A percentile compares a stretch with the other conserved stretches of the same genome.
Conservation (phyloP, 2,888 invertebrate species). For the Dioctria linearis region DNA sequence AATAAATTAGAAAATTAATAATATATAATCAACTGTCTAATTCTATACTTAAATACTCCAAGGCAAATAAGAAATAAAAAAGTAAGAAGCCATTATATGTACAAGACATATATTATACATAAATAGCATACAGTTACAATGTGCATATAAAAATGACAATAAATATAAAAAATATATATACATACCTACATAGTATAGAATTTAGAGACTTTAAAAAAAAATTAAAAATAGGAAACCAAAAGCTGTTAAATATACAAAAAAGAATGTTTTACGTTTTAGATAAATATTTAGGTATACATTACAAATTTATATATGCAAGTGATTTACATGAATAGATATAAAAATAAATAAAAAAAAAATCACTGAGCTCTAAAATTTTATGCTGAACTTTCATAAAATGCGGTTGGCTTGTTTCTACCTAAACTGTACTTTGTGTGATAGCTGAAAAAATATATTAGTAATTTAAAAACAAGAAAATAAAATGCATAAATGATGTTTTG, state of each 20-base stretch:
- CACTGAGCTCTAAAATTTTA: conserved; percentile 6
- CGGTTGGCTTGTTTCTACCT: conserved; percentile 37
- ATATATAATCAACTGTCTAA: conserved; percentile 34
- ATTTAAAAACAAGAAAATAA: not conserved
- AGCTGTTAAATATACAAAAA: conserved; percentile 38
- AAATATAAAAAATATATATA: conserved; percentile 37
- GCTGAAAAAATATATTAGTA: conserved; percentile 15
- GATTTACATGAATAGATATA: conserved; percentile 35
- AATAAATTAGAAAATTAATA: conserved; percentile 25
- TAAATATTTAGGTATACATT: conserved; percentile 27
- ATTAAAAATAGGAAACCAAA: conserved; percentile 30
- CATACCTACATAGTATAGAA: conserved; percentile 19
- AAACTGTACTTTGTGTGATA: conserved; percentile 44
- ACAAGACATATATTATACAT: not conserved
- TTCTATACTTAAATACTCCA: not conserved
- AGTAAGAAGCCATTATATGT: conserved; percentile 1
- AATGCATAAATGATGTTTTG: not conserved
- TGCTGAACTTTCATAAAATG: conserved; percentile 14
- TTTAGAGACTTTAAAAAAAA: conserved; percentile 39
- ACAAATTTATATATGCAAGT: conserved; percentile 42
- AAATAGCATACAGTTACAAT: conserved; percentile 14
- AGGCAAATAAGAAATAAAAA: not conserved
- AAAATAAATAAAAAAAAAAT: not conserved
- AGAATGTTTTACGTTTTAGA: conserved; percentile 53
- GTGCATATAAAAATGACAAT: conserved; percentile 31